Conservation (phyloP, 1,140 invertebrate species). For the Nomia melanderi region DNA sequence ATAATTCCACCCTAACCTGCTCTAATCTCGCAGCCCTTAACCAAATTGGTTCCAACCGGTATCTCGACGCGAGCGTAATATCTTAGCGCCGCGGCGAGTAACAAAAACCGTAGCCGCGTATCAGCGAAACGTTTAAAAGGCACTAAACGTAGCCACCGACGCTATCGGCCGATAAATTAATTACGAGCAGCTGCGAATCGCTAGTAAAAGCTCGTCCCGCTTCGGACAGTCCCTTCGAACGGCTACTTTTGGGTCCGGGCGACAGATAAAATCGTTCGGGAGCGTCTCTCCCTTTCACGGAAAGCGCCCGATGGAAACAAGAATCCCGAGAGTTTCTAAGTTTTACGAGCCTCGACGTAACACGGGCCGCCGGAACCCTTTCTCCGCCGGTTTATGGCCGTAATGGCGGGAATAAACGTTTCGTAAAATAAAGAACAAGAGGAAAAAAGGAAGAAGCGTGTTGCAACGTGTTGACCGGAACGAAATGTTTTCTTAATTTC, state of each 20-base stretch:
- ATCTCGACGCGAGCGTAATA: no score
- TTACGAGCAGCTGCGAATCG: neutral
- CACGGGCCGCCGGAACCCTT: slow-evolving; percentile 1
- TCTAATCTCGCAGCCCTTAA: no score
- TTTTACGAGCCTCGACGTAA: neutral
- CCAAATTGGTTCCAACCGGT: no score
- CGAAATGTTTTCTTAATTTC: neutral
- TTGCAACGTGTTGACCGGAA: neutral
- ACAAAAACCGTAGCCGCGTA: no score
- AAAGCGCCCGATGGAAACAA: neutral
- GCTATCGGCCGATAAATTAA: neutral
- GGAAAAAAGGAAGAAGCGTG: neutral
- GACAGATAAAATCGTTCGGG: slow-evolving; percentile 1
- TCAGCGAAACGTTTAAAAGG: no score
- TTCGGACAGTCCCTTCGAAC: neutral
- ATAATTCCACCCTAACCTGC: no score
- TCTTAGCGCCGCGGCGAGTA: no score
- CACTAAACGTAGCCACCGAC: no score
- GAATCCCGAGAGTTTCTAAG: neutral
- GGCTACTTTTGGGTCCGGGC: neutral
- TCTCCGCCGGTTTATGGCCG: neutral
- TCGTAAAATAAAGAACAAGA: neutral
- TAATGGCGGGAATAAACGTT: neutral
- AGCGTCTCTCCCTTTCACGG: neutral
- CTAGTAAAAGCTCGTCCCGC: neutral